phyloP scores from a whole-genome alignment of 1,140 invertebrate genomes.

The Leptoteleia sp. region DNA sequence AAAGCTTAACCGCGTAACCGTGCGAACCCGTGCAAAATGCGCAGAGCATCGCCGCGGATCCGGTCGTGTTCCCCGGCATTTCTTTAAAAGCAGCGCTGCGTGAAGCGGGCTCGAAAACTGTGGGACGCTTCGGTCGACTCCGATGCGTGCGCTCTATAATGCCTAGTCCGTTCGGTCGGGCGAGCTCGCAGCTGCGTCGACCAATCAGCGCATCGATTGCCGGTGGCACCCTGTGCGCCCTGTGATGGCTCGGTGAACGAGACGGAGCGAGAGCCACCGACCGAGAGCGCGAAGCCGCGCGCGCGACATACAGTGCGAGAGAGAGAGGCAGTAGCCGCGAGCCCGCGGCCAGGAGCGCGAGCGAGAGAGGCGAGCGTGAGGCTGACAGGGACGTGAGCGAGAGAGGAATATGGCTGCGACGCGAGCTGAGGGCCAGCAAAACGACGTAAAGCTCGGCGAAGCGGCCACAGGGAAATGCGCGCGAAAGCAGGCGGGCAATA shows the following conservation, averaged over 20 bases:
- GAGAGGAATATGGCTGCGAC: constrained; percentile 81
- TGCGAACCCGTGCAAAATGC: constrained; percentile 14
- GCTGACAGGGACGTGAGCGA: constrained; percentile 60
- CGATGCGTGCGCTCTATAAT: constrained; percentile 51
- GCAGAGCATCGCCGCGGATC: constrained; percentile 1
- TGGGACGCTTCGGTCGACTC: constrained; percentile 35
- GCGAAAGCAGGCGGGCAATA: constrained; percentile 72
- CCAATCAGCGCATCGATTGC: constrained; percentile 49
- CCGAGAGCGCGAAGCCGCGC: background rate
- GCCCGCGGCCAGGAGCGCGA: constrained; percentile 64
- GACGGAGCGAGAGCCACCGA: constrained; percentile 1
- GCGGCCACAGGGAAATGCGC: constrained; percentile 75
- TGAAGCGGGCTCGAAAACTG: background rate
- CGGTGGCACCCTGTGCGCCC: constrained; percentile 38
- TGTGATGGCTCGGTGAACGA: constrained; percentile 18
- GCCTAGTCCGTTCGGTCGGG: constrained; percentile 46
- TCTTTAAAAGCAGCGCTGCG: constrained; percentile 8
- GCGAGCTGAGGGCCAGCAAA: constrained; percentile 82
- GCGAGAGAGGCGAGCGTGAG: constrained; percentile 75
- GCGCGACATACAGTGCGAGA: background rate
- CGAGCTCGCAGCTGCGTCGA: background rate
- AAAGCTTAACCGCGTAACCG: constrained; percentile 19
- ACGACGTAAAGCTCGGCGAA: constrained; percentile 82
- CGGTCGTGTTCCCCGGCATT: constrained; percentile 13
- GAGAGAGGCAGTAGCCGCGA: background rate